A percentile compares a stretch with the other conserved stretches of the same genome.
phyloP scores from a whole-genome alignment of 2,888 invertebrate species.

The Peribatodes rhomboidaria region DNA sequence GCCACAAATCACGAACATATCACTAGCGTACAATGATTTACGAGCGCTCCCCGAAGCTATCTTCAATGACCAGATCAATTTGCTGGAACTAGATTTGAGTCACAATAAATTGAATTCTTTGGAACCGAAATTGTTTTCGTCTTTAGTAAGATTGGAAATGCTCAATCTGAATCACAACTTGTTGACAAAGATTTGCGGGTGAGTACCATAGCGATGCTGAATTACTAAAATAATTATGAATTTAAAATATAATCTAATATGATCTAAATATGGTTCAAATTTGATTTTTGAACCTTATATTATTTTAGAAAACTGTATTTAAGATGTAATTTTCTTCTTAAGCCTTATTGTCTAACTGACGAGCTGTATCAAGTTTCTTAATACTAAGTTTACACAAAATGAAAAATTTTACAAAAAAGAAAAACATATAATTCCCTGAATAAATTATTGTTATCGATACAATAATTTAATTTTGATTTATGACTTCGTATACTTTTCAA shows the following conservation, averaged over 20 bases:
- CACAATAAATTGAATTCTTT: conserved; percentile 88
- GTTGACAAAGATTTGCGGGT: conserved; percentile 86
- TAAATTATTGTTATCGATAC: too few relatives aligned
- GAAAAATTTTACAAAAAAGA: too few relatives aligned
- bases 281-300: too few relatives aligned
- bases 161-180: conserved; percentile 89
- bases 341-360: too few relatives aligned
- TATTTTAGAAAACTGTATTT: too few relatives aligned
- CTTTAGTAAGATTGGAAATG: conserved; percentile 83
- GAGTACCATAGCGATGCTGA: conserved; percentile 56
- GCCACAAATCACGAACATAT: conserved; percentile 85
- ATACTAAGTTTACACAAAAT: too few relatives aligned
- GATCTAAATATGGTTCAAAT: too few relatives aligned
- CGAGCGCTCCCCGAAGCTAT: conserved; percentile 86
- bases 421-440: too few relatives aligned
- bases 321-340: too few relatives aligned
- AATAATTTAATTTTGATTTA: too few relatives aligned
- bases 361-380: too few relatives aligned
- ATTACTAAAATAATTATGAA: not conserved
- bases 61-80: conserved; percentile 87
- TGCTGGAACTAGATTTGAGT: conserved; percentile 88
- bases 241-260: too few relatives aligned
- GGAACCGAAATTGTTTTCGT: conserved; percentile 86
- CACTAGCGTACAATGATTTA: conserved; percentile 87
- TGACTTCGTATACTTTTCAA: not conserved